phyloP scores from a whole-genome alignment of 2,888 invertebrate genomes.

The Megaustenia siamemsis region DNA sequence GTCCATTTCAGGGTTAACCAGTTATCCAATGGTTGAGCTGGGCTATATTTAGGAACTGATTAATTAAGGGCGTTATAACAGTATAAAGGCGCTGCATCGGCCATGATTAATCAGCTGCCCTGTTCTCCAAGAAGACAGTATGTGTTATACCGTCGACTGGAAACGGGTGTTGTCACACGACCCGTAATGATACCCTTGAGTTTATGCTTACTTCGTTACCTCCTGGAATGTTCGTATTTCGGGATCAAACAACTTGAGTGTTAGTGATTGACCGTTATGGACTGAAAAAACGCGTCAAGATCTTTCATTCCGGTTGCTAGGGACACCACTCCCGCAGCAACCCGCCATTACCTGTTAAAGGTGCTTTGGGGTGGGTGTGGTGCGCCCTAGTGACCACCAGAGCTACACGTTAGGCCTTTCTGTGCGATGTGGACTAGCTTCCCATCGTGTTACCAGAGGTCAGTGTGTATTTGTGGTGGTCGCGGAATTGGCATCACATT shows the following conservation, averaged over 20 bases:
- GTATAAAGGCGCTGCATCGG: background rate
- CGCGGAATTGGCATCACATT: conserved; percentile 16
- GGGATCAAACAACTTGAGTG: conserved; percentile 50
- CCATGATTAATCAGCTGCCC: background rate
- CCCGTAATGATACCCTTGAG: conserved; percentile 5
- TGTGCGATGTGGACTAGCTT: conserved; percentile 2
- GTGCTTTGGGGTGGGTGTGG: conserved; percentile 58
- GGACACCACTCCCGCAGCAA: conserved; percentile 52
- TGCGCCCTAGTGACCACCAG: conserved; percentile 52
- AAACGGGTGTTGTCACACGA: conserved; percentile 58
- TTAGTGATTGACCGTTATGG: conserved; percentile 27
- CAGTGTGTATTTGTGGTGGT: conserved; percentile 24
- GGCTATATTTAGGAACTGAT: conserved; percentile 11
- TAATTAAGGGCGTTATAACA: background rate
- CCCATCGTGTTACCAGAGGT: conserved; percentile 23
- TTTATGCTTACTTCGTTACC: conserved; percentile 58
- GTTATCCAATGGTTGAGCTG: background rate
- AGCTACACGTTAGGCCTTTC: background rate
- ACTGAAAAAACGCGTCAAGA: conserved; percentile 15
- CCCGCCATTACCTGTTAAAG: conserved; percentile 53
- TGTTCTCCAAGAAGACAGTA: conserved; percentile 34
- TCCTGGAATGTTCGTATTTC: conserved; percentile 54
- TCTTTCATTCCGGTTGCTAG: conserved; percentile 55
- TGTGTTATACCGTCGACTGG: conserved; percentile 49
- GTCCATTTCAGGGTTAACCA: too few relatives aligned